These are phyloP conservation scores for Catamblyrhynchus diadema DNA, from an alignment of 2,797 vertebrate genomes.

Conservation along the genomic window DNA sequence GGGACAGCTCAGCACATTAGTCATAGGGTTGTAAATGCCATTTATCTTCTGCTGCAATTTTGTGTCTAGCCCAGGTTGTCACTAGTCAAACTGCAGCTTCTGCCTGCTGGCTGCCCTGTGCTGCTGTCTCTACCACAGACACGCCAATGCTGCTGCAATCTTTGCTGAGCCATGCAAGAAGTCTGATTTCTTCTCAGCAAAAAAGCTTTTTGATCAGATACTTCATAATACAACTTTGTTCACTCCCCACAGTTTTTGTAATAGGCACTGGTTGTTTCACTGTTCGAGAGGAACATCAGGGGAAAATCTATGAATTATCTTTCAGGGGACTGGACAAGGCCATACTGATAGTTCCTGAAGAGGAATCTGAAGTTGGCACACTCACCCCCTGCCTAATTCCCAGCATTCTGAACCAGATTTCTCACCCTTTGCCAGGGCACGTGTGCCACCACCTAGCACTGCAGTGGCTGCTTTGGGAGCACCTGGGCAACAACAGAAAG, in stretches of 20 bases:
- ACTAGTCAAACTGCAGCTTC: neutral
- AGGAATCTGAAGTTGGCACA: neutral
- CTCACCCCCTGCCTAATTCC: neutral
- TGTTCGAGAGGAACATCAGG: neutral
- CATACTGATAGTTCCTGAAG: neutral
- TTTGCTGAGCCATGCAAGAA: neutral
- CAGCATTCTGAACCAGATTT: neutral
- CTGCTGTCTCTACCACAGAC: neutral
- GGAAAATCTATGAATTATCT: neutral
- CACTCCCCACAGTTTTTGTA: neutral
- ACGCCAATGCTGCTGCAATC: neutral
- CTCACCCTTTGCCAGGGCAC: neutral
- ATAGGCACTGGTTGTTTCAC: neutral
- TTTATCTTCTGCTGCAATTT: neutral
- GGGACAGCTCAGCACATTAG: neutral
- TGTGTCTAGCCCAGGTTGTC: neutral
- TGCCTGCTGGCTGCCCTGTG: neutral
- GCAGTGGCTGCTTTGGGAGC: neutral
- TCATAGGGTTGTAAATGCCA: neutral
- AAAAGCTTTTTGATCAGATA: neutral
- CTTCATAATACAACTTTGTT: neutral
- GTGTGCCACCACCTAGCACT: neutral
- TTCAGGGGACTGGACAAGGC: neutral
- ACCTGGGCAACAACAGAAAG: neutral
- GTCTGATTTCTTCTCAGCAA: neutral